phyloP scores from a whole-genome alignment of 2,797 vertebrate species.

The Hippopotamyrus pictus region DNA sequence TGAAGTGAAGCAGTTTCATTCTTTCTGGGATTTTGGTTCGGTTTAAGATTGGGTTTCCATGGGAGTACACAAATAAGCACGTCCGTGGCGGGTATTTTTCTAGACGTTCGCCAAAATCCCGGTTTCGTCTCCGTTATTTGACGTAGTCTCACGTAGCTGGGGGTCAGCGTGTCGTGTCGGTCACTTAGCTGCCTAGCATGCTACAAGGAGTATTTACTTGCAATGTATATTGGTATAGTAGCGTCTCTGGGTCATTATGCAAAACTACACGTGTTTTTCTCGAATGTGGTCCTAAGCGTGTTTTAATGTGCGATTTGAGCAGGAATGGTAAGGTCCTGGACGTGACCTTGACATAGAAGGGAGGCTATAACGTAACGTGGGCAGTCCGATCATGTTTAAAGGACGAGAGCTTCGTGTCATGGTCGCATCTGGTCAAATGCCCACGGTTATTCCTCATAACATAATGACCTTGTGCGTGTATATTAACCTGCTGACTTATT shows the following conservation, averaged over 20 bases:
- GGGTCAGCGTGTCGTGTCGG: neutral
- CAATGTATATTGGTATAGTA: neutral
- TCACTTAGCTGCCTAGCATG: constrained; percentile 1
- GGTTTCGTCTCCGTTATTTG: neutral
- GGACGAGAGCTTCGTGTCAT: neutral
- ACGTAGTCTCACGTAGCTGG: neutral
- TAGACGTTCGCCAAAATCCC: neutral
- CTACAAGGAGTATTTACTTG: neutral
- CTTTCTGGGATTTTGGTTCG: neutral
- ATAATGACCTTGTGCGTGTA: neutral
- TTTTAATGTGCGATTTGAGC: neutral
- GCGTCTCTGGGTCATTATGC: neutral
- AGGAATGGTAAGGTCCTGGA: neutral
- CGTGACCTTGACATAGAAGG: neutral
- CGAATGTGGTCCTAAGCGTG: neutral
- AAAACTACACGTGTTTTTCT: neutral
- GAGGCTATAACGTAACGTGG: neutral
- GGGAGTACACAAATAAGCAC: neutral
- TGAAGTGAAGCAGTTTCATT: neutral
- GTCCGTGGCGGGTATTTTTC: neutral
- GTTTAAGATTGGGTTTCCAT: neutral
- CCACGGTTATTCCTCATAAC: neutral
- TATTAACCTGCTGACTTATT: neutral
- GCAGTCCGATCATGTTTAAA: neutral
- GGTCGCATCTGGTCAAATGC: neutral